Percentiles rank a stretch among this genome's conserved stretches.
These are phyloP conservation scores for Drosophila baimaii DNA, from an alignment of 1,140 invertebrate genomes.

Conservation along the genomic window DNA sequence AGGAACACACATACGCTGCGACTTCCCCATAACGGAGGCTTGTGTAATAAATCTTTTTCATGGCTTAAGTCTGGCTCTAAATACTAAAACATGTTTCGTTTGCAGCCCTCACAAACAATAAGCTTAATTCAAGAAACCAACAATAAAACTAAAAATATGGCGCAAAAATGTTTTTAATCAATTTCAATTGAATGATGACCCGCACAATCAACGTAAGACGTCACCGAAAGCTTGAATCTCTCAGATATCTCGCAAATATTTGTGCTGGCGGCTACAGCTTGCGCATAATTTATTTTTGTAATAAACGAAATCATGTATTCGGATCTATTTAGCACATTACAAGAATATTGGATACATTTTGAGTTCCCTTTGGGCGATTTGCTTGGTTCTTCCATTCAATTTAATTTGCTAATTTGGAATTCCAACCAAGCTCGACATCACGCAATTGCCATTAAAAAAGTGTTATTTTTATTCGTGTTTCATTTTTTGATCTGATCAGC, in stretches of 20 bases:
- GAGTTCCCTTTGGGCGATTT: background rate
- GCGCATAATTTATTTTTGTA: slow-evolving; percentile 8
- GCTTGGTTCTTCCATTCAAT: background rate
- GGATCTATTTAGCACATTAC: slow-evolving; percentile 6
- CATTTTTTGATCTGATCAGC: slow-evolving; percentile 7
- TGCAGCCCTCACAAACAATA: background rate
- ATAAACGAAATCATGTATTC: background rate
- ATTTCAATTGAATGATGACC: slow-evolving; percentile 84
- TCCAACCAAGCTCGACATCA: background rate
- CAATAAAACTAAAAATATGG: slow-evolving; percentile 54
- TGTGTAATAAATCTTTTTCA: slow-evolving; percentile 33
- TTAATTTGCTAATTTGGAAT: slow-evolving; percentile 13
- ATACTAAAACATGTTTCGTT: slow-evolving; percentile 3
- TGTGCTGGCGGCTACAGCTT: background rate
- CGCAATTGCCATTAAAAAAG: slow-evolving; percentile 3
- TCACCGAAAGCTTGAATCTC: slow-evolving; percentile 38
- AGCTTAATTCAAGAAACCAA: slow-evolving; percentile 5
- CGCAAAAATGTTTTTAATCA: slow-evolving; percentile 82
- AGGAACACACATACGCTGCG: slow-evolving; percentile 29
- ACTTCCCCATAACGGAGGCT: slow-evolving; percentile 26
- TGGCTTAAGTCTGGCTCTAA: slow-evolving; percentile 17
- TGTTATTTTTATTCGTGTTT: slow-evolving; percentile 15
- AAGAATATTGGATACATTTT: background rate
- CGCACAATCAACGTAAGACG: slow-evolving; percentile 67
- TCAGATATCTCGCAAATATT: slow-evolving; percentile 17